These are phyloP conservation scores for Masticophis lateralis DNA, from an alignment of 2,797 vertebrate species.

Conservation along the genomic window DNA sequence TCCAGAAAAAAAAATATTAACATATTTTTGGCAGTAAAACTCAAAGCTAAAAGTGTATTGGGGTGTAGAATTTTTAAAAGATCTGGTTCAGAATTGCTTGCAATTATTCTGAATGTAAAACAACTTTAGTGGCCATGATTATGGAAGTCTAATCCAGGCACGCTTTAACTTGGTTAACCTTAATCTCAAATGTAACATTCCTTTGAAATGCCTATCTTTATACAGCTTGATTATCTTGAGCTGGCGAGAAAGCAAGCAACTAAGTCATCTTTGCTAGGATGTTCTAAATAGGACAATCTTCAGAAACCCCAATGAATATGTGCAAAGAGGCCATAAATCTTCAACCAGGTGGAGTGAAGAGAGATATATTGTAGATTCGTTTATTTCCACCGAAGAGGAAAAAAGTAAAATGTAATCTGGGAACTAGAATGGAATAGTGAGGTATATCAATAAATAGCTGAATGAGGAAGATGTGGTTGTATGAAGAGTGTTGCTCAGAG, in stretches of 20 bases:
- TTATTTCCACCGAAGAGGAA: neutral
- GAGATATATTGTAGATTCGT: neutral
- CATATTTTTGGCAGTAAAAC: neutral
- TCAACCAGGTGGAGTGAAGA: neutral
- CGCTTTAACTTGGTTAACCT: neutral
- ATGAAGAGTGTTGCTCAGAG: neutral
- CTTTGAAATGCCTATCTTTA: neutral
- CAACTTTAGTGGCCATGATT: neutral
- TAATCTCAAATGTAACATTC: neutral
- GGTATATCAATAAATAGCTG: neutral
- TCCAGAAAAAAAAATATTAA: neutral
- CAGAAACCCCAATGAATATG: neutral
- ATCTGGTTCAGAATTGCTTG: neutral
- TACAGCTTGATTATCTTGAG: neutral
- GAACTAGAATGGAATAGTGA: neutral
- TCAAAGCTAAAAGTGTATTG: neutral
- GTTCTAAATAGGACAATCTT: neutral
- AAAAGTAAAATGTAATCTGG: neutral
- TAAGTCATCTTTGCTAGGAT: neutral
- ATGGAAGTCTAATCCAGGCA: neutral
- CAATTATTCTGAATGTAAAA: neutral
- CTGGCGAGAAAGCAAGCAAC: neutral
- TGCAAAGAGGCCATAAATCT: neutral
- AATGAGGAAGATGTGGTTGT: neutral
- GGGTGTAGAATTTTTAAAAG: neutral